These are phyloP conservation scores for Abrostola tripartita DNA, from an alignment of 2,888 invertebrate genomes.

Conservation along the genomic window DNA sequence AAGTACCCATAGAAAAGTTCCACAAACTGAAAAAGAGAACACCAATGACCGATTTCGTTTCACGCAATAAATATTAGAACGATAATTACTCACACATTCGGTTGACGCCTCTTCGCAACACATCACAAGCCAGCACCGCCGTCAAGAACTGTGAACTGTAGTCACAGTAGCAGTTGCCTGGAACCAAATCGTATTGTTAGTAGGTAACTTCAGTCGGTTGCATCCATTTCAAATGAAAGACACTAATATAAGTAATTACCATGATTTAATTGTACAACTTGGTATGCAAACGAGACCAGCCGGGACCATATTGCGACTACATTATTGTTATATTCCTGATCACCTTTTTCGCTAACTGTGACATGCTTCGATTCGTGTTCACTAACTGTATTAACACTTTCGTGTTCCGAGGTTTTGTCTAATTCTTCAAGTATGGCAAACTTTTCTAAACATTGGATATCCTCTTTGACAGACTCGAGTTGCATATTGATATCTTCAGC, in stretches of 20 bases:
- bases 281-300: constrained; percentile 80
- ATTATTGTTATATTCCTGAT: constrained; percentile 59
- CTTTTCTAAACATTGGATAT: constrained; percentile 69
- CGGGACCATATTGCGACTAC: constrained; percentile 73
- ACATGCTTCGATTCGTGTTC: constrained; percentile 36
- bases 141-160: constrained; percentile 80
- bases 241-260: constrained; percentile 62
- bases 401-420: constrained; percentile 58
- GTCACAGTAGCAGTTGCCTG: constrained; percentile 83
- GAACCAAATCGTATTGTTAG: constrained; percentile 10
- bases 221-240: constrained; percentile 3
- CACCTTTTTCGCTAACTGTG: constrained; percentile 41
- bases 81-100: constrained; percentile 76
- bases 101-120: constrained; percentile 76
- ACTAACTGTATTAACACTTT: constrained; percentile 45
- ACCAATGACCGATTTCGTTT: constrained; percentile 11
- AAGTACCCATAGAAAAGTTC: constrained; percentile 21
- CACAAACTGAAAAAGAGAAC: constrained; percentile 30
- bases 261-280: constrained; percentile 75
- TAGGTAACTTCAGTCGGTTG: background rate
- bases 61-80: constrained; percentile 18
- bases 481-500: constrained; percentile 70
- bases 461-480: constrained; percentile 71
- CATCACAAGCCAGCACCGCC: constrained; percentile 79
- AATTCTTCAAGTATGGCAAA: constrained; percentile 62